phyloP scores from a whole-genome alignment of 2,113 vertebrate species.

The Circaetus gallicus region DNA sequence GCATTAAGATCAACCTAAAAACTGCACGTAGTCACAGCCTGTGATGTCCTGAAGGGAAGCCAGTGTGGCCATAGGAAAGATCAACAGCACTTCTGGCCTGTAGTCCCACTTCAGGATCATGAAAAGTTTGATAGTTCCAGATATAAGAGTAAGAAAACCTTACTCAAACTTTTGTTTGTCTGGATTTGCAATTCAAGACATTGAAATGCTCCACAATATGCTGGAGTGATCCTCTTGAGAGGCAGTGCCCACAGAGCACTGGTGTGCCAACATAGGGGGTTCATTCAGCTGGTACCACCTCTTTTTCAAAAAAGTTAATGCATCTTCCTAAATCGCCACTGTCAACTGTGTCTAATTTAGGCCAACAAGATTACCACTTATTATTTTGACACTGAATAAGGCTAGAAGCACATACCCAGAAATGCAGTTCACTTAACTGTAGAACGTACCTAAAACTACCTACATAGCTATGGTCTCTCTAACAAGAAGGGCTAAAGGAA shows the following conservation, averaged over 20 bases:
- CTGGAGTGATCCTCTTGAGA: background rate
- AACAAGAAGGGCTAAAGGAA: background rate
- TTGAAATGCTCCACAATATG: background rate
- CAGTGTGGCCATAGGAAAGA: rapidly evolving
- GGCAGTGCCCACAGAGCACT: background rate
- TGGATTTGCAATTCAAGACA: background rate
- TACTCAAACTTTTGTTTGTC: background rate
- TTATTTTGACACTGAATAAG: background rate
- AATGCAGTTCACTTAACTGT: background rate
- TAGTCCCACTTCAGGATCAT: background rate
- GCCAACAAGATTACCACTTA: background rate
- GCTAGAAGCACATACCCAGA: background rate
- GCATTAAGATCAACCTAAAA: background rate
- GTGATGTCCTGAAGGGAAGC: background rate
- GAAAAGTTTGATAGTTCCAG: background rate
- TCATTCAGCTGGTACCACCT: background rate
- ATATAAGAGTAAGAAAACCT: background rate
- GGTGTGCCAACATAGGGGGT: rapidly evolving
- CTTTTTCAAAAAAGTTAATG: background rate
- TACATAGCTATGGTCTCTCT: background rate
- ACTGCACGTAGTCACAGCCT: background rate
- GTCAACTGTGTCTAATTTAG: background rate
- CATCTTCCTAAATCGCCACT: background rate
- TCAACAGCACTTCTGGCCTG: background rate
- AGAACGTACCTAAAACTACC: background rate